phyloP scores from a whole-genome alignment of 1,140 invertebrate species.

The Drosophila sturtevanti region DNA sequence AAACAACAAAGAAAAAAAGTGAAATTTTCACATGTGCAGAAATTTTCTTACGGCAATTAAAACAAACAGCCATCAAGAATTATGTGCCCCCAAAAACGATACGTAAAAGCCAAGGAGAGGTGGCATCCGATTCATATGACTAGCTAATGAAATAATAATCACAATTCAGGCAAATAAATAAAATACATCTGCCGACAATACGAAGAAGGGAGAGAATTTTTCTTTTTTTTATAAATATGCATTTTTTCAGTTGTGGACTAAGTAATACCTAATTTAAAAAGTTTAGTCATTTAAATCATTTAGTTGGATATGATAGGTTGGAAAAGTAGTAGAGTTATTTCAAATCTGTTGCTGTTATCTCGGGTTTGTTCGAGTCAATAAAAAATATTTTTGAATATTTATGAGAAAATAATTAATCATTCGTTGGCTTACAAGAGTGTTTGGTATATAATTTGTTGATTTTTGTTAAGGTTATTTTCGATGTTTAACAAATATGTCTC shows the following conservation, averaged over 20 bases:
- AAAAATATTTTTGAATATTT: no score
- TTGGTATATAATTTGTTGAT: no score
- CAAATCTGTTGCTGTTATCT: no score
- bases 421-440: no score
- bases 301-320: no score
- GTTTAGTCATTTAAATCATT: no score
- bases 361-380: no score
- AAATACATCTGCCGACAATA: not conserved
- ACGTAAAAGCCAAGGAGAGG: constrained; percentile 1
- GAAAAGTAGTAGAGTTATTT: no score
- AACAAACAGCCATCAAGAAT: constrained; percentile 51
- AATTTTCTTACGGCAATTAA: constrained; percentile 31
- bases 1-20: constrained; percentile 21
- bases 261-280: not conserved
- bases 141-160: constrained; percentile 56
- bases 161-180: constrained; percentile 58
- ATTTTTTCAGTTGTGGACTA: not conserved
- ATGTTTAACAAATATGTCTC: no score
- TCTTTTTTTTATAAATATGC: not conserved
- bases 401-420: no score
- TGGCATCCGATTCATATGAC: not conserved
- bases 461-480: no score
- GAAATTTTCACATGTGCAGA: constrained; percentile 35
- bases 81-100: constrained; percentile 31
- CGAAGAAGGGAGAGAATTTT: not conserved